Percentiles rank a stretch among this genome's conserved stretches.
phyloP scores from a whole-genome alignment of 2,888 invertebrate species.

The Pseudococcus jackbeardsleyi region DNA sequence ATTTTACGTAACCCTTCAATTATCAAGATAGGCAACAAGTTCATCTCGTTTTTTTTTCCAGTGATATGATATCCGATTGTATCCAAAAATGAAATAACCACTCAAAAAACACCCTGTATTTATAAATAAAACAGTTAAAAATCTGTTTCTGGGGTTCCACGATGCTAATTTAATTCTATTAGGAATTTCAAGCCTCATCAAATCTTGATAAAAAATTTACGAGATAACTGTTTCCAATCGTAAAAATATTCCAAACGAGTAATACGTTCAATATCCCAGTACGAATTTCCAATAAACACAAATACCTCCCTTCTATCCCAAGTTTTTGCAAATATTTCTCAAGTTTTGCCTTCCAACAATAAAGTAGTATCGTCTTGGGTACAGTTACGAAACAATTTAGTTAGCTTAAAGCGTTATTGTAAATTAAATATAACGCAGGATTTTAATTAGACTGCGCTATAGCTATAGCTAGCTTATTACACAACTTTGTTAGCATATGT shows the following conservation, averaged over 20 bases:
- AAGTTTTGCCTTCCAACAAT: neutral
- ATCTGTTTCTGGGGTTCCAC: no score
- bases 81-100: no score
- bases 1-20: no score
- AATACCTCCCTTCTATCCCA: neutral
- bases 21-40: no score
- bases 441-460: constrained; percentile 9
- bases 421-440: neutral
- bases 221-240: no score
- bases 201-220: no score
- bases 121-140: no score
- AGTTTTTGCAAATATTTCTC: neutral
- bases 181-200: no score
- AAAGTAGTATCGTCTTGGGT: constrained; percentile 31
- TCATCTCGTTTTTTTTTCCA: no score
- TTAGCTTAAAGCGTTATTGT: constrained; percentile 1
- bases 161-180: no score
- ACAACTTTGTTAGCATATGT: neutral
- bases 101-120: no score
- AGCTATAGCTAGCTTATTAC: neutral
- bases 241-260: neutral
- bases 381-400: constrained; percentile 15
- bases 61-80: no score
- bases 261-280: neutral
- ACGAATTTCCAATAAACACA: neutral